Evolutionary conservation across 2,888 invertebrate genomes (phyloP).

Genomic region (Leptopilina syphax): DNA sequence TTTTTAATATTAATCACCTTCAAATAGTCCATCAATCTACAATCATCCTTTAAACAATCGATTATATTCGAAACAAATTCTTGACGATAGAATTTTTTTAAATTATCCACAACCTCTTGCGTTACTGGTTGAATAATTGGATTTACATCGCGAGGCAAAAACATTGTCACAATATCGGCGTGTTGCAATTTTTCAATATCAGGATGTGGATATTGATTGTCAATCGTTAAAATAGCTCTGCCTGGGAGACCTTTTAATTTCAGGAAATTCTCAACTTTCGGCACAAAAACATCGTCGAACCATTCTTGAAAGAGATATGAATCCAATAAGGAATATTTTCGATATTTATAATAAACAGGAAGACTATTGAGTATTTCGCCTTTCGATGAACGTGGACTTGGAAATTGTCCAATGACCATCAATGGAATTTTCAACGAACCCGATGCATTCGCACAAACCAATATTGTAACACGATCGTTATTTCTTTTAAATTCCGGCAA

Average conservation of each 20-base stretch:
- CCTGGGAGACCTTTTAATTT: neutral
- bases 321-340: neutral
- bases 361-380: neutral
- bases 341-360: constrained; percentile 7
- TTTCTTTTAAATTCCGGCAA: neutral
- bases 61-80: neutral
- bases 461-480: neutral
- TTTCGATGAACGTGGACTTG: neutral
- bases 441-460: neutral
- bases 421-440: constrained; percentile 2
- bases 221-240: neutral
- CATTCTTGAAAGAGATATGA: constrained; percentile 8
- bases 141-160: neutral
- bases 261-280: neutral
- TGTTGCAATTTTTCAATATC: neutral
- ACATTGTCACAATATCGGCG: neutral
- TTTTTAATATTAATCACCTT: neutral
- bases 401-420: constrained; percentile 8
- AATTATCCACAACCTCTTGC: neutral
- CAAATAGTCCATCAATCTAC: neutral
- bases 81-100: neutral
- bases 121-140: neutral
- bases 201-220: neutral
- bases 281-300: constrained; percentile 13
- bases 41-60: neutral